phyloP scores from a whole-genome alignment of 2,888 invertebrate genomes.

The Dermolepida albohirtum region DNA sequence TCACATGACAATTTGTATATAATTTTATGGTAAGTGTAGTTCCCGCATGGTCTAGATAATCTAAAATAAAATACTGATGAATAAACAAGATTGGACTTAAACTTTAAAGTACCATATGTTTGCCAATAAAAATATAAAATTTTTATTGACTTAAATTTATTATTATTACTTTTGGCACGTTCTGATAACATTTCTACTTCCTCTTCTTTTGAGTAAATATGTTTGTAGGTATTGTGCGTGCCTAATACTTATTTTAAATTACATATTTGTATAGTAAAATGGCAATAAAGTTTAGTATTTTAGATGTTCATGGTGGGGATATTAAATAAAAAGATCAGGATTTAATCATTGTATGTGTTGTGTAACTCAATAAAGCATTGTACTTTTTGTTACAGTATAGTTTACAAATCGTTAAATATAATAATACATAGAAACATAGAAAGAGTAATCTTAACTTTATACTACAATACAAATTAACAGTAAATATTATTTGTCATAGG shows the following conservation, averaged over 20 bases:
- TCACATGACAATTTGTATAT: constrained; percentile 91
- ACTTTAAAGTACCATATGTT: neutral
- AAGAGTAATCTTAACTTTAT: constrained; percentile 61
- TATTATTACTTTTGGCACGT: constrained; percentile 12
- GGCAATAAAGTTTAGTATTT: no score
- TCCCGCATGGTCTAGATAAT: constrained; percentile 92
- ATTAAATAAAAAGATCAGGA: no score
- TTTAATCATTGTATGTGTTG: no score
- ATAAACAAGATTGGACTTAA: neutral
- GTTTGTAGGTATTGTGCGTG: constrained; percentile 5
- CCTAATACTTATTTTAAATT: no score
- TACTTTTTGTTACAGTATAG: constrained; percentile 56
- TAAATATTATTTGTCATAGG: constrained; percentile 52
- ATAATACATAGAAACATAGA: constrained; percentile 62
- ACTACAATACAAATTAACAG: constrained; percentile 61
- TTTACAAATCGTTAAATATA: constrained; percentile 63
- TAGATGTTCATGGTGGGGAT: no score
- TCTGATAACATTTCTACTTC: constrained; percentile 6
- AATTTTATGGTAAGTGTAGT: constrained; percentile 78
- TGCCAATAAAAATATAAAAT: constrained; percentile 3
- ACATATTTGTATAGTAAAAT: no score
- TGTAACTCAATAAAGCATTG: no score
- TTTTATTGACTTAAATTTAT: neutral
- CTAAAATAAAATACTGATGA: constrained; percentile 63
- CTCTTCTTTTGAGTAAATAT: constrained; percentile 10